Conservation (phyloP, 2,797 vertebrate genomes). For the Gymnothorax reevesii region DNA sequence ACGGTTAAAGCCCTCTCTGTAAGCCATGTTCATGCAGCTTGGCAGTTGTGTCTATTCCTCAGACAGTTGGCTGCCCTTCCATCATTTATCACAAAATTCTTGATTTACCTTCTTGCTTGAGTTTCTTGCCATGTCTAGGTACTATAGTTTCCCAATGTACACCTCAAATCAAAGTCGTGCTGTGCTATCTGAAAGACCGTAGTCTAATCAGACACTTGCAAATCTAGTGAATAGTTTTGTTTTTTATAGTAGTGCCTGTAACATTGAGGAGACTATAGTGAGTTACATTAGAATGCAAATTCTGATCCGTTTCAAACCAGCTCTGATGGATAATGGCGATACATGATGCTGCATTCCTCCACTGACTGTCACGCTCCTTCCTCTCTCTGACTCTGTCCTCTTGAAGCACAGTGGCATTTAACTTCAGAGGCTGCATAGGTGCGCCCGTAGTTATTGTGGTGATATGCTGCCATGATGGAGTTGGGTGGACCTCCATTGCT, state of each 20-base stretch:
- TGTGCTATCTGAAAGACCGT: background rate
- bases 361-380: background rate
- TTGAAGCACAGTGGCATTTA: background rate
- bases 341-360: background rate
- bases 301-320: conserved; percentile 3
- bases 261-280: background rate
- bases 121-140: conserved; percentile 15
- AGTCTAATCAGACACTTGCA: background rate
- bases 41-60: conserved; percentile 33
- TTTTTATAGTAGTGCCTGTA: background rate
- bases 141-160: background rate
- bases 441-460: background rate
- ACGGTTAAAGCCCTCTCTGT: conserved; percentile 27
- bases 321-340: background rate
- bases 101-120: conserved; percentile 25
- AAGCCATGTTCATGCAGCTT: conserved; percentile 24
- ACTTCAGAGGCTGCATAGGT: background rate
- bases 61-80: conserved; percentile 26
- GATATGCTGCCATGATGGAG: background rate
- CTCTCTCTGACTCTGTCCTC: background rate
- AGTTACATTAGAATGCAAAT: background rate
- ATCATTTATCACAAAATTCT: conserved; percentile 34
- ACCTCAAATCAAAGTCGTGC: conserved; percentile 10
- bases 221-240: background rate
- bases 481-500: background rate